Conservation (phyloP, 2,113 vertebrate genomes). For the Alethe diademata region DNA sequence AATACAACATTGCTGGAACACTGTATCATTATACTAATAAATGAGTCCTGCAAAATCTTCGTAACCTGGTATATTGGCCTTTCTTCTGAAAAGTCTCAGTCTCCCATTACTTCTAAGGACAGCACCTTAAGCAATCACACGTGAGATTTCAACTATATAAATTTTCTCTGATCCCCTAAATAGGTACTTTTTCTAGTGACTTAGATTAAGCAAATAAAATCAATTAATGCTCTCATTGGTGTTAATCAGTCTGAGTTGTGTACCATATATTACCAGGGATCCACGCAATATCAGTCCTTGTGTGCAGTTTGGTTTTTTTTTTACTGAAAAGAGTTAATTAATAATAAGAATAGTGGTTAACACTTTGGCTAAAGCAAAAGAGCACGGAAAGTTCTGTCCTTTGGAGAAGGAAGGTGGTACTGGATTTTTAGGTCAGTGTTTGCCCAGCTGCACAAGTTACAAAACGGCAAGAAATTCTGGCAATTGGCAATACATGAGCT, state of each 20-base stretch:
- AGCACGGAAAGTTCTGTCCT: neutral
- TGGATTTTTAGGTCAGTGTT: constrained; percentile 14
- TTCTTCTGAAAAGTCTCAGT: neutral
- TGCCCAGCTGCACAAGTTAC: neutral
- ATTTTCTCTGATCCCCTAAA: neutral
- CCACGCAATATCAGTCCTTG: neutral
- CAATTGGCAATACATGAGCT: neutral
- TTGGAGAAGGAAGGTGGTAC: neutral
- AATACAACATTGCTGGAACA: neutral
- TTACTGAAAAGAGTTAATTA: neutral
- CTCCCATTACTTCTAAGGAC: neutral
- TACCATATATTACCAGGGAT: neutral
- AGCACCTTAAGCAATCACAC: neutral
- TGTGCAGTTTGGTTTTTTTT: neutral
- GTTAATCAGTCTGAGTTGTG: neutral
- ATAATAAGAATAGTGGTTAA: neutral
- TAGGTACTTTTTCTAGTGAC: neutral
- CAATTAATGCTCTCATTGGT: neutral
- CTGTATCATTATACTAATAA: accelerated
- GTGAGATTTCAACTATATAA: neutral
- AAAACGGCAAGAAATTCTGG: neutral
- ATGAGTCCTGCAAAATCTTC: neutral
- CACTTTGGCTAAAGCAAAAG: neutral
- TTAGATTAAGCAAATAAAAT: neutral
- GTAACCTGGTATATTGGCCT: neutral